Base-by-base conservation (phyloP, 2,888 invertebrate genomes). In the Hemithea aestivaria region DNA sequence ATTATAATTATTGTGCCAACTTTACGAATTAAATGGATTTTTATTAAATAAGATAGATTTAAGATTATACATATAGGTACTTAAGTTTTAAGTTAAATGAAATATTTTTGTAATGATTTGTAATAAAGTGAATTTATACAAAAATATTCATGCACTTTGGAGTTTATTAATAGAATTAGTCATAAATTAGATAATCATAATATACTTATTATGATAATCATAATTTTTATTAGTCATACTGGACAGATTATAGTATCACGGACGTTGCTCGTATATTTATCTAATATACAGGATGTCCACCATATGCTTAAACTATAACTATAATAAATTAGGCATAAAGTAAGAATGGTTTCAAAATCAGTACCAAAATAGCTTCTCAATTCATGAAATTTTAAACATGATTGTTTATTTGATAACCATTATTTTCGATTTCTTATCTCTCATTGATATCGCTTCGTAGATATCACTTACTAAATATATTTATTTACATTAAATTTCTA, bases 1-100 rank as follows among this genome's bases (percentile, higher is more conserved):
- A n/a, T n/a, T n/a, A n/a, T n/a, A n/a, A n/a, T n/a, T n/a, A n/a
- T 16, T 67, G 66, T 69, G 70, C 70, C 69, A 70, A 66, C 54
- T 47, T 39, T 58, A 48, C 56, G 56, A 66, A 65, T 67, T 57
- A 61, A 37, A 48, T 49, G 2, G 5, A 16, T 16, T 16, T 16
- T 16, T 16, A 16, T 16, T n/a, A n/a, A 7, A 11, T 21, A 8
- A 9, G 16, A 27, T 31, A 7, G 16, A 16, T 4, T 2, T 16
- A 16, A 16, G 16, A 4, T 4, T 16, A 16, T 16, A 16, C 5
- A 16, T 4, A 16, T 16, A 16, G 2, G 5, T 12, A 25, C 21
- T 23, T 29, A 22, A 35, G 27, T 27, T 10, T 36, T n/a, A n/a
- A 25, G 24, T 16, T 16, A 24, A 27, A 33, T n/a, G 11, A 30